A percentile compares a stretch with the other conserved stretches of the same genome.
phyloP scores from a whole-genome alignment of 2,113 vertebrate genomes.

The Embiotoca jacksoni region DNA sequence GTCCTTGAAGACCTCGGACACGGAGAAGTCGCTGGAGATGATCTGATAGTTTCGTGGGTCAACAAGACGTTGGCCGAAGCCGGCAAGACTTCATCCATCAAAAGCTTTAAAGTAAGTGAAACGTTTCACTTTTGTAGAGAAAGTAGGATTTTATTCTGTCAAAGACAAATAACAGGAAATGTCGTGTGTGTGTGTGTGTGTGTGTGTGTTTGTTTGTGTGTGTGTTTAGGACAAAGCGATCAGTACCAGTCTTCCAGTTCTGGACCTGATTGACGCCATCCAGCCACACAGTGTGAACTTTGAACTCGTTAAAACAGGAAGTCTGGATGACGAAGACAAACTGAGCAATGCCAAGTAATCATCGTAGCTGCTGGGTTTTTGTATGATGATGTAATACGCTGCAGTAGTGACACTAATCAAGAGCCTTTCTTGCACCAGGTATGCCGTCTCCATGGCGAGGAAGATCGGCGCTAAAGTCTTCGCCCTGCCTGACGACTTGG shows the following conservation, averaged over 20 bases:
- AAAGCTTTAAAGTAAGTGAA: slow-evolving; percentile 91
- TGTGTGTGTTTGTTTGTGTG: not conserved
- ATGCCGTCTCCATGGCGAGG: slow-evolving; percentile 93
- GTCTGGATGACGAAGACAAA: slow-evolving; percentile 89
- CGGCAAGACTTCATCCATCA: slow-evolving; percentile 92
- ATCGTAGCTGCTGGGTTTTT: not conserved
- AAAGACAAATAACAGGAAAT: too few species aligned
- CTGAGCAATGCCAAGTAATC: slow-evolving; percentile 96
- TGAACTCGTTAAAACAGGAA: slow-evolving; percentile 90
- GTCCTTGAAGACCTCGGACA: slow-evolving; percentile 92
- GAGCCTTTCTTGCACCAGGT: slow-evolving; percentile 78
- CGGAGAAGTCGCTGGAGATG: slow-evolving; percentile 92
- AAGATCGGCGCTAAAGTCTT: slow-evolving; percentile 94
- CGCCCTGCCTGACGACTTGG: slow-evolving; percentile 92
- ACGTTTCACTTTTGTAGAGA: not conserved
- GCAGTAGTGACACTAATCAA: not conserved
- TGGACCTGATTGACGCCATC: slow-evolving; percentile 97
- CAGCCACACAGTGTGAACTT: slow-evolving; percentile 94
- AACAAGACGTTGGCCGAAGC: slow-evolving; percentile 90
- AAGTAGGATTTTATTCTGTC: not conserved
- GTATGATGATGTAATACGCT: not conserved
- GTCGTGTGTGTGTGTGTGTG: not conserved
- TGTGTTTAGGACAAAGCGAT: slow-evolving; percentile 90
- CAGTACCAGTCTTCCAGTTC: slow-evolving; percentile 90
- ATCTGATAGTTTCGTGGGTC: slow-evolving; percentile 95